These are phyloP conservation scores for Saturnia pavonia DNA, from an alignment of 2,888 invertebrate genomes.

Conservation along the genomic window DNA sequence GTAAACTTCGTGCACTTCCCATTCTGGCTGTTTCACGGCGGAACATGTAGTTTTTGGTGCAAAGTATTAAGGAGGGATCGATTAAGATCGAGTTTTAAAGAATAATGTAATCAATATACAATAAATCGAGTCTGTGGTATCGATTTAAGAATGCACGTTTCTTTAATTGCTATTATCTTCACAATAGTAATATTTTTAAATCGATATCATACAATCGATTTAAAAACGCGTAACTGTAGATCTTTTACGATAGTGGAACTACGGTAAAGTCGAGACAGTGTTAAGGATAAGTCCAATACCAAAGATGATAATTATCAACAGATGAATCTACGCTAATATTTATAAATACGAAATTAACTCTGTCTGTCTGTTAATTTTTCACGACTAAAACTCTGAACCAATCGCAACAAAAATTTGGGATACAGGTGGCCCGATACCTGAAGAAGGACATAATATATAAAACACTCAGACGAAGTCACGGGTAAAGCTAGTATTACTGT, in stretches of 20 bases:
- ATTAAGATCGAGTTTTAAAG: not conserved
- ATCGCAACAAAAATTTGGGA: too few species aligned
- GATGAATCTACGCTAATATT: not conserved
- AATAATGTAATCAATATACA: not conserved
- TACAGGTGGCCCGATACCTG: too few species aligned
- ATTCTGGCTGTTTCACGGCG: too few species aligned
- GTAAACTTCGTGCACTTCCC: too few species aligned
- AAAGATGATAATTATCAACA: constrained; percentile 4
- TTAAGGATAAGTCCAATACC: not conserved
- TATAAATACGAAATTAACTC: too few species aligned
- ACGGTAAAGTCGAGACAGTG: not conserved
- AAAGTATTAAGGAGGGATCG: not conserved
- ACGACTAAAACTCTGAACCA: too few species aligned
- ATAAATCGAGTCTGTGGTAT: not conserved
- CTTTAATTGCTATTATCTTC: not conserved
- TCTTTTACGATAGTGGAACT: not conserved
- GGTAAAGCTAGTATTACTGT: not conserved
- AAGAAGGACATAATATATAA: too few species aligned
- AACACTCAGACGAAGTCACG: too few species aligned
- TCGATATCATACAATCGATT: not conserved
- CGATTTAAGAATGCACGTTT: not conserved
- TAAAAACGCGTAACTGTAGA: not conserved
- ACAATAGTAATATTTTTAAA: not conserved
- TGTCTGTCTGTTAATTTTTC: too few species aligned
- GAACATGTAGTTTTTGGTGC: not conserved